Base-by-base conservation (phyloP, 2,797 vertebrate genomes). In the Urocyon cinereoargenteus region DNA sequence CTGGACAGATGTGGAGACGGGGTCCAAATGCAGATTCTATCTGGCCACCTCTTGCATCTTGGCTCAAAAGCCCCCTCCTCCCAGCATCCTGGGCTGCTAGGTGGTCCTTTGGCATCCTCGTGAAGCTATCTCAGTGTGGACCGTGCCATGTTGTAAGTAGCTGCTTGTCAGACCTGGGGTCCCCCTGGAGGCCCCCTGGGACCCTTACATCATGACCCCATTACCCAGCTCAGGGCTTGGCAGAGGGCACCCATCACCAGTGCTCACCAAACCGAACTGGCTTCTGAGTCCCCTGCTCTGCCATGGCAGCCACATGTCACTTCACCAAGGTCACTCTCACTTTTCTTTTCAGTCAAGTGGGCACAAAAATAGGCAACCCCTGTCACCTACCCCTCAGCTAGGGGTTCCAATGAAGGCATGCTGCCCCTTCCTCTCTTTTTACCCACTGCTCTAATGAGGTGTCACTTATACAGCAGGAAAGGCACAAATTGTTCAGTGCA, bases 291-390 rank as follows among this genome's bases (percentile, higher is more conserved):
- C 36, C 16, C 31, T 8, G 31, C 36, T 31, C 31, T 10, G 79
- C 31, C 9, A 0, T 51, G 0, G 1, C 4, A 5, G 7, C n/a
- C 24, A 14, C 0, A 0, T 0, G 0, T 5, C 61, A 6, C 10
- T 2, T 22, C 34, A 13, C 45, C 14, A 19, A 1, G 14, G n/a
- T 26, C 10, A 78, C n/a, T 26, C 22, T 40, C 15, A 1, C 2
- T 79, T 57, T 83, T 19, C 61, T 51, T 9, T 7, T 36, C 34
- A 9, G 66, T 31, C 19, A 16, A 31, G 18, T 12, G 31, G 59
- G 22, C 40, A 18, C 7, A 5, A 0, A 28, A 6, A 61, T 4
- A 18, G 18, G 64, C 18, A 31, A 1, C 11, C 18, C 6, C 0
- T 5, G 2, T 3, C 3, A 2, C 51, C 7, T 6, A 2, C 21